Evolutionary conservation across 2,888 invertebrate species (phyloP), one percentile per base, ranked within the genome.

Genomic region (Micoletzkya japonica): DNA sequence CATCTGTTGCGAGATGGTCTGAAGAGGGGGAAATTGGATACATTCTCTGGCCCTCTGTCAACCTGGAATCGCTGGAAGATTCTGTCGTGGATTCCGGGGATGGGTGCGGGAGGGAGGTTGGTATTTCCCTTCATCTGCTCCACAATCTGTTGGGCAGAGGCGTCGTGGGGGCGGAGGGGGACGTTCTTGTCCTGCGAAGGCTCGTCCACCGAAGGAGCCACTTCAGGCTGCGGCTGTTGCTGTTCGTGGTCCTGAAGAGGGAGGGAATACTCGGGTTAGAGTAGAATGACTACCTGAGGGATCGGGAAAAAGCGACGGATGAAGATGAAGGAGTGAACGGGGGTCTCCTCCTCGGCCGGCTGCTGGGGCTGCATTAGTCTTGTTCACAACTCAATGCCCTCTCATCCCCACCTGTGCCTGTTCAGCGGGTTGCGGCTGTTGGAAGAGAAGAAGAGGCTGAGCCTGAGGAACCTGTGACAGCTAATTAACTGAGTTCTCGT

Each of bases 61-160:
- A 64, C 64, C 64, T 64, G 64, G 64, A 64, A 52, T 50, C 52
- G 64, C 52, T 64, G 64, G 64, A 64, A 64, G 64, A 64, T 50
- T 50, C 64, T 50, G 50, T 64, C 64, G 24, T 64, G 64, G 52
- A 64, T 64, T 2, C 52, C 50, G n/a, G 64, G 64, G n/a, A 64
- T 17, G 52, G 64, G 64, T 10, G 64, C 64, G 36, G 36, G 39
- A n/a, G 64, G 64, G 52, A 64, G 32, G 26, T 36, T 4, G 14
- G 39, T 7, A 20, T 32, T 30, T 7, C 64, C 64, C 30, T 39
- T 32, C 64, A 64, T 64, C 64, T 64, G 64, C 50, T 64, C 64
- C 26, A 64, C 64, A 20, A 64, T 64, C 64, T 64, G 64, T 36
- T 64, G 64, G 24, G 64, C 64, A 1, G 64, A 64, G 32, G 64